A percentile compares a stretch with the other conserved stretches of the same genome.
phyloP scores from a whole-genome alignment of 2,797 vertebrate genomes.

The Hylomyscus alleni region DNA sequence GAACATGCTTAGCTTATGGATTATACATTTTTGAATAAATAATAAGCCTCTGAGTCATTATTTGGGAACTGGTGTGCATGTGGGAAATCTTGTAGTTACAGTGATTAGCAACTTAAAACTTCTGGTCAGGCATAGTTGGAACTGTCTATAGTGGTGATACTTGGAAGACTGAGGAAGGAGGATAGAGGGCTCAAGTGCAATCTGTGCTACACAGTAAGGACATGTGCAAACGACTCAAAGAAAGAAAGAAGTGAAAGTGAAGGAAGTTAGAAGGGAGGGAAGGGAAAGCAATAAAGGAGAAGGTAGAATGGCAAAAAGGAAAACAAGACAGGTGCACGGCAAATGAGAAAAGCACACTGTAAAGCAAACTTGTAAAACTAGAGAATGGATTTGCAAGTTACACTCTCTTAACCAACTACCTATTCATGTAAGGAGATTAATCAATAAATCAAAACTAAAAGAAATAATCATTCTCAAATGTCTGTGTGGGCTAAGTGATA shows the following conservation, averaged over 20 bases:
- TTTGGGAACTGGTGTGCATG: neutral
- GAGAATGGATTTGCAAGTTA: neutral
- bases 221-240: neutral
- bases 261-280: neutral
- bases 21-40: neutral
- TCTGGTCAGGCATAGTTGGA: too few relatives aligned
- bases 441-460: neutral
- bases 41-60: neutral
- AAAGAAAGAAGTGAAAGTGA: neutral
- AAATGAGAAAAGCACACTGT: neutral
- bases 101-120: neutral
- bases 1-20: neutral
- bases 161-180: too few relatives aligned
- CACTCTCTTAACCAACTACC: neutral
- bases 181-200: neutral
- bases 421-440: neutral
- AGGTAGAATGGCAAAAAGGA: neutral
- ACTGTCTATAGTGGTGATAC: neutral
- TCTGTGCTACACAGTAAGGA: too few relatives aligned
- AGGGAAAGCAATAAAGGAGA: fast-evolving
- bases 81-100: neutral
- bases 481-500: neutral
- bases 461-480: neutral
- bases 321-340: neutral
- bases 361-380: neutral